Evolutionary conservation across 2,113 vertebrate species (phyloP).

Genomic region (Lophochroa leadbeateri): DNA sequence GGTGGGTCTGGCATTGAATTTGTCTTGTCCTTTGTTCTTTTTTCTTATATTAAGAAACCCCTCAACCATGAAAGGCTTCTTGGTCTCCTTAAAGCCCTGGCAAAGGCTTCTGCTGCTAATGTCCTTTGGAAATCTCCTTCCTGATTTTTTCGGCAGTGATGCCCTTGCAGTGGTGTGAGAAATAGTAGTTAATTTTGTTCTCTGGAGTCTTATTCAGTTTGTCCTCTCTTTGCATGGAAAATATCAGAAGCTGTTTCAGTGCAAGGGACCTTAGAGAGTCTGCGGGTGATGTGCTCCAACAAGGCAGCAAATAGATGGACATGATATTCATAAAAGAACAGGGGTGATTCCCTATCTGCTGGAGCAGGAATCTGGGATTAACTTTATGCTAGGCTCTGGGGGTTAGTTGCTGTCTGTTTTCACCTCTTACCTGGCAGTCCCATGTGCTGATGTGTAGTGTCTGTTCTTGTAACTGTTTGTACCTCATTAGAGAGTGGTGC

Average conservation of each 20-base stretch:
- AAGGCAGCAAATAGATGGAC: neutral
- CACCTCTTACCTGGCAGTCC: neutral
- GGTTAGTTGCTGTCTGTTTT: neutral
- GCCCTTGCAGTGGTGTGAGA: neutral
- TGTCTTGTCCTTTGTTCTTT: neutral
- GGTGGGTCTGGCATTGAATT: neutral
- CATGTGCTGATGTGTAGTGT: accelerated
- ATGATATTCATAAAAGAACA: neutral
- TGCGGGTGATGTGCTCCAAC: neutral
- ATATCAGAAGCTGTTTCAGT: neutral
- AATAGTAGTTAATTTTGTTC: neutral
- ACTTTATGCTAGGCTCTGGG: neutral
- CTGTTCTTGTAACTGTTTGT: neutral
- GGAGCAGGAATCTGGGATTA: neutral
- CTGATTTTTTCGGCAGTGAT: neutral
- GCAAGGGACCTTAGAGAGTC: neutral
- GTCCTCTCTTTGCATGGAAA: neutral
- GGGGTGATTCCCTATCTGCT: neutral
- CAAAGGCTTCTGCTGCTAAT: neutral
- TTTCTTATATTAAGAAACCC: neutral
- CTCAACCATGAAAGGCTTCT: neutral
- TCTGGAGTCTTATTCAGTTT: accelerated
- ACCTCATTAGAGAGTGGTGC: accelerated
- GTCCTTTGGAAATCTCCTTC: neutral
- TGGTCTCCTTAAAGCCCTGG: neutral